Evolutionary conservation across 1,140 invertebrate species (phyloP).

Genomic region (Formica exsecta): DNA sequence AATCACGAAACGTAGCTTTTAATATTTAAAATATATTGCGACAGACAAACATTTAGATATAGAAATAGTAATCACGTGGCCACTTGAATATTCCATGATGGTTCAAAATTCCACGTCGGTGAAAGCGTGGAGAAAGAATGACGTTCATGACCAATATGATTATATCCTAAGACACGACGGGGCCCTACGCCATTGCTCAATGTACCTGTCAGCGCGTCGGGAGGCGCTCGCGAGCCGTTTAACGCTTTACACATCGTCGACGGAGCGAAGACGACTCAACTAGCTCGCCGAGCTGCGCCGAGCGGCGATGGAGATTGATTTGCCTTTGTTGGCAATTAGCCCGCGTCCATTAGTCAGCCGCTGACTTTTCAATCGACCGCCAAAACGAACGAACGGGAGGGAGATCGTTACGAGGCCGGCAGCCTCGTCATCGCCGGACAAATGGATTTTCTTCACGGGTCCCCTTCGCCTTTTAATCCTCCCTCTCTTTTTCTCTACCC

Average conservation of each 20-base stretch:
- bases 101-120: neutral
- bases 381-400: constrained; percentile 73
- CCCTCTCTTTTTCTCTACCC: neutral
- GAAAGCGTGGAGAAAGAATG: neutral
- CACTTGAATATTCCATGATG: neutral
- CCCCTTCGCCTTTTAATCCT: constrained; percentile 34
- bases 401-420: constrained; percentile 69
- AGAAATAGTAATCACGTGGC: neutral
- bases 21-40: neutral
- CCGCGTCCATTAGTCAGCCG: constrained; percentile 79
- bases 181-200: constrained; percentile 66
- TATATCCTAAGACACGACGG: constrained; percentile 29
- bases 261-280: constrained; percentile 80
- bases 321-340: constrained; percentile 82
- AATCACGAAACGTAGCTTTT: neutral
- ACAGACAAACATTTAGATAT: neutral
- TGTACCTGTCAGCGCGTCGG: constrained; percentile 71
- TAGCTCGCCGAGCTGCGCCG: constrained; percentile 62
- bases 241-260: constrained; percentile 70
- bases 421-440: constrained; percentile 76
- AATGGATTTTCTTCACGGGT: constrained; percentile 75
- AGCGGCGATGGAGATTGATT: constrained; percentile 78
- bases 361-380: constrained; percentile 82
- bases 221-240: constrained; percentile 69
- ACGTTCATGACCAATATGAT: constrained; percentile 4